Evolutionary conservation across 2,888 invertebrate species (phyloP), one percentile per base, ranked within the genome.

Genomic region (Drosophila suboccidentalis): DNA sequence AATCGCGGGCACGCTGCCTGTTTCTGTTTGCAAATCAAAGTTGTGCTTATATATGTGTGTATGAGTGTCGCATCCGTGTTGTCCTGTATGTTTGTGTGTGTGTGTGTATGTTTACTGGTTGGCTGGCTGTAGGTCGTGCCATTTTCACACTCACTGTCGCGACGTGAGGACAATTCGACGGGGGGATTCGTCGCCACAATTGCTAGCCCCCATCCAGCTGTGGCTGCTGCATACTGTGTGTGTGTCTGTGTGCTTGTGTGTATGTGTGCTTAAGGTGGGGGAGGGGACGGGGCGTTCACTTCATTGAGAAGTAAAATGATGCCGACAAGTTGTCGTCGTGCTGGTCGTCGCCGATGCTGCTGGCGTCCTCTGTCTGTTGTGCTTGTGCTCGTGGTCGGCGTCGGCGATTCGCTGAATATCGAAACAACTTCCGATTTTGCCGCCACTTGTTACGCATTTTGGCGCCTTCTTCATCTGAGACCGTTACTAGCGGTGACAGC

Each of bases 381-480:
- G 46, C 44, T 67, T 57, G 39, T 55, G 46, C 44, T 66, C 58
- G 58, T 39, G 39, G 43, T 50, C 62, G 17, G 13, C 80, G 41
- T 53, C 57, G 70, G 64, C 32, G 74, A 26, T 26, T 71, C 73
- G 73, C 73, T 59, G 59, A 71, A 78, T 80, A 72, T 78, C 59
- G 80, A 80, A 86, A 80, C 86, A 86, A 86, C 81, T 79, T 80
- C 73, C 77, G 74, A 78, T 66, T 75, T 58, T 69, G 77, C 67
- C 90, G 89, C 90, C 90, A 89, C 90, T 89, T 89, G 89, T 89
- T 90, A 90, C 88, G 78, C 90, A 79, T 80, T 86, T 78, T 90
- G 86, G 90, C 87, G 89, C 86, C 90, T 74, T 75, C 61, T 51
- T 68, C 54, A 61, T 54, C 59, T 43, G 17, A 53, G 50, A 59